These are phyloP conservation scores for Gadus chalcogrammus DNA, from an alignment of 2,113 vertebrate genomes.

Conservation along the genomic window DNA sequence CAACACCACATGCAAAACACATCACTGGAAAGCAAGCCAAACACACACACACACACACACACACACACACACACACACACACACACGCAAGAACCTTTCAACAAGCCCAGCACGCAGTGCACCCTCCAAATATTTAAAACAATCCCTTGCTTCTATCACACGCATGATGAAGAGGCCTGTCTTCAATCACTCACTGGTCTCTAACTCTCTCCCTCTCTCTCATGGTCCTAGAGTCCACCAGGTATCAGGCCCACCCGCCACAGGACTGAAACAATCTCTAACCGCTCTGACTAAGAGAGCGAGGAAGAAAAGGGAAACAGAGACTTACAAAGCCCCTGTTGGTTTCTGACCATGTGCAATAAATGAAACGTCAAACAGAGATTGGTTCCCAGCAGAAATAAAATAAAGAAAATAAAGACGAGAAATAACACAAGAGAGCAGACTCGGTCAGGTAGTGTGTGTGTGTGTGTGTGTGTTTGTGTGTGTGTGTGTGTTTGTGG, in stretches of 20 bases:
- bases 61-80: conserved; percentile 1
- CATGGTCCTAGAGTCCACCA: no score
- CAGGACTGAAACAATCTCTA: neutral
- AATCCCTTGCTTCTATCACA: conserved; percentile 32
- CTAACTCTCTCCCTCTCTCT: neutral
- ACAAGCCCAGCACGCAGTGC: conserved; percentile 19
- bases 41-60: neutral
- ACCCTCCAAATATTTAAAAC: conserved; percentile 34
- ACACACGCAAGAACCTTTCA: conserved; percentile 37
- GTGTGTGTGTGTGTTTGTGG: no score
- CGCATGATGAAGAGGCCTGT: conserved; percentile 40
- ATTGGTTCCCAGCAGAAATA: conserved; percentile 27
- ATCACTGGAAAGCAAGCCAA: neutral
- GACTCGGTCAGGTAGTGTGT: no score
- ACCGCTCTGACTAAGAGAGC: neutral
- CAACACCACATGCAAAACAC: neutral
- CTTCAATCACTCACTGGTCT: conserved; percentile 43
- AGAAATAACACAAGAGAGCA: conserved; percentile 2
- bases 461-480: no score
- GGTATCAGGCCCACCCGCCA: neutral
- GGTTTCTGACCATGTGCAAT: conserved; percentile 27
- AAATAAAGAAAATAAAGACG: conserved; percentile 2
- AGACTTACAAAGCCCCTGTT: conserved; percentile 19
- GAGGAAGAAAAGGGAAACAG: no score
- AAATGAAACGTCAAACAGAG: conserved; percentile 38